Conservation (phyloP, 1,140 invertebrate genomes). For the Drosophila virilis region DNA sequence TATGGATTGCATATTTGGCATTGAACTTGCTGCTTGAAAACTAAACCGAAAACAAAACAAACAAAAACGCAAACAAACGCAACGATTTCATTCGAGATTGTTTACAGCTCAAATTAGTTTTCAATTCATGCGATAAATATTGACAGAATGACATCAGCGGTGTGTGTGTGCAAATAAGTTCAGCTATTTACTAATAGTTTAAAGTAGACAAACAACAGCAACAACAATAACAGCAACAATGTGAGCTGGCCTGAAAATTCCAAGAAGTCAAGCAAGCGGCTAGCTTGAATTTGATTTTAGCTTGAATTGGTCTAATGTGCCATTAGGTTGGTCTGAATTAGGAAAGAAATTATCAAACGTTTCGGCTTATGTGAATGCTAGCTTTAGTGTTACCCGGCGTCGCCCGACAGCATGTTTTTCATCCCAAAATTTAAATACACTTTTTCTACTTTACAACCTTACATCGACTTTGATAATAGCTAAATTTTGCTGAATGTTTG, state of each 20-base stretch:
- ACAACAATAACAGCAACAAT: background rate
- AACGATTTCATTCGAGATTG: constrained; percentile 45
- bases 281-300: constrained; percentile 5
- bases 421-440: too few species aligned
- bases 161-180: constrained; percentile 19
- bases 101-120: constrained; percentile 74
- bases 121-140: constrained; percentile 70
- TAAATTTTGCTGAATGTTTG: too few species aligned
- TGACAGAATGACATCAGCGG: constrained; percentile 70
- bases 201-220: constrained; percentile 29
- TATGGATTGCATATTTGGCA: constrained; percentile 43
- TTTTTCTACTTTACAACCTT: too few species aligned
- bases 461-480: too few species aligned
- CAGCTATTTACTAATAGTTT: constrained; percentile 38
- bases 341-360: background rate
- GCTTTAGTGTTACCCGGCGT: background rate
- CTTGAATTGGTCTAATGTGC: constrained; percentile 13
- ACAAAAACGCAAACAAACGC: constrained; percentile 43
- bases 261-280: constrained; percentile 32
- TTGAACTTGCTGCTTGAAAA: constrained; percentile 68
- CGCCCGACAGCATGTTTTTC: background rate
- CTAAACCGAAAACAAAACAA: constrained; percentile 32
- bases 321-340: constrained; percentile 24
- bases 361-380: background rate
- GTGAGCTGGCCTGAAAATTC: constrained; percentile 36